Conservation (phyloP, 2,113 vertebrate species). For the Neolamprologus sp. region DNA sequence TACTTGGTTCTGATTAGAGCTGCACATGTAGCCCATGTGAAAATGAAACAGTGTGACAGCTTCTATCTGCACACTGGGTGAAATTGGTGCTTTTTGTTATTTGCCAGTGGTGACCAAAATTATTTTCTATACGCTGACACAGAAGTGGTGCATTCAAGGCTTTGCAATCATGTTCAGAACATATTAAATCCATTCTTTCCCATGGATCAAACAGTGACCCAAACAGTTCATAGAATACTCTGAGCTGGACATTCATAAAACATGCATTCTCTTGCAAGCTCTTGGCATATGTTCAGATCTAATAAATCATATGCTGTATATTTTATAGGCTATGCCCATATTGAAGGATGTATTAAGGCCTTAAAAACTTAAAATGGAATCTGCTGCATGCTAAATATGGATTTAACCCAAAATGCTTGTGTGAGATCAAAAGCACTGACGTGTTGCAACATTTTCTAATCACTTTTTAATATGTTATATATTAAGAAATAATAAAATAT, state of each 20-base stretch:
- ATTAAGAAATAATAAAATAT: slow-evolving; percentile 3
- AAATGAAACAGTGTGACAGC: background rate
- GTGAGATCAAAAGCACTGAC: background rate
- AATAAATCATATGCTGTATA: slow-evolving; percentile 73
- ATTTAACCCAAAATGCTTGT: background rate
- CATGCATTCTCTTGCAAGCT: slow-evolving; percentile 61
- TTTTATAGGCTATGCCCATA: slow-evolving; percentile 64
- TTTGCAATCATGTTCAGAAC: slow-evolving; percentile 26
- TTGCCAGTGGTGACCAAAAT: slow-evolving; percentile 1
- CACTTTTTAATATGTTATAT: background rate
- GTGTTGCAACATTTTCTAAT: background rate
- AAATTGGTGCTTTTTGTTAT: slow-evolving; percentile 22
- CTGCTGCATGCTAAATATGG: background rate
- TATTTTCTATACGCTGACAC: background rate
- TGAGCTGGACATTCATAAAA: slow-evolving; percentile 70
- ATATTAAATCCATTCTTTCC: slow-evolving; percentile 52
- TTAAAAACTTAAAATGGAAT: slow-evolving; percentile 40
- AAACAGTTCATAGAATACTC: slow-evolving; percentile 68
- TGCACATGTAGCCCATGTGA: background rate
- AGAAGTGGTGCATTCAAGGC: slow-evolving; percentile 17
- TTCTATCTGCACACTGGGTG: background rate
- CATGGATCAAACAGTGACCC: slow-evolving; percentile 65
- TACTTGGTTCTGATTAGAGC: background rate
- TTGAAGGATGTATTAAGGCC: slow-evolving; percentile 34
- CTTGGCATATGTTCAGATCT: slow-evolving; percentile 59